Conservation (phyloP, 1,140 invertebrate genomes). For the Anastrepha ludens region DNA sequence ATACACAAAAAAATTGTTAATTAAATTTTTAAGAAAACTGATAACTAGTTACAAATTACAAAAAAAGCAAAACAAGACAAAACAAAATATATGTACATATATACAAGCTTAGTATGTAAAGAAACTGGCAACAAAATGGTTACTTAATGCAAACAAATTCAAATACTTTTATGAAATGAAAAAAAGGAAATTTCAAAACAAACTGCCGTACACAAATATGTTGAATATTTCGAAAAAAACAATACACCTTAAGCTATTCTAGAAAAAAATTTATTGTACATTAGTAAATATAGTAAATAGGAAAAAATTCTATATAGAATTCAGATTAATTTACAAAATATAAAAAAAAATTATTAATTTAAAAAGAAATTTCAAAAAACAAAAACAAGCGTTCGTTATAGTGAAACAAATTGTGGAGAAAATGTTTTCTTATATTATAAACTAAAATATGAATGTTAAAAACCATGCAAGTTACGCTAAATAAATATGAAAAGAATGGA, state of each 20-base stretch:
- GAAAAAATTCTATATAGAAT: slow-evolving; percentile 57
- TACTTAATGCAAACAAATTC: slow-evolving; percentile 56
- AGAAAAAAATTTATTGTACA: slow-evolving; percentile 63
- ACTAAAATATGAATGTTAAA: slow-evolving; percentile 44
- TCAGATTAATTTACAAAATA: slow-evolving; percentile 52
- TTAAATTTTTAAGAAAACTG: slow-evolving; percentile 71
- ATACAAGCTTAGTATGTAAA: slow-evolving; percentile 52
- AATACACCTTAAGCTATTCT: slow-evolving; percentile 53
- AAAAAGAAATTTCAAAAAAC: slow-evolving; percentile 53
- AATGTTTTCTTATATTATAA: slow-evolving; percentile 33
- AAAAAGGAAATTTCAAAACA: slow-evolving; percentile 63
- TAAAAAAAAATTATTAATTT: neutral
- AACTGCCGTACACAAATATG: slow-evolving; percentile 71
- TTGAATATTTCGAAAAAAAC: slow-evolving; percentile 54
- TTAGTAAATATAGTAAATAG: slow-evolving; percentile 61
- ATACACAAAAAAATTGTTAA: slow-evolving; percentile 67
- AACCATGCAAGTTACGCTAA: slow-evolving; percentile 60
- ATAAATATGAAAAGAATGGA: slow-evolving; percentile 4
- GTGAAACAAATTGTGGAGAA: slow-evolving; percentile 12
- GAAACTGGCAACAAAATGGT: slow-evolving; percentile 58
- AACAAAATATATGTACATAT: slow-evolving; percentile 50
- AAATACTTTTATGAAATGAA: slow-evolving; percentile 64
- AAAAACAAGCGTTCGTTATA: slow-evolving; percentile 55
- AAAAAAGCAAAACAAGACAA: slow-evolving; percentile 57
- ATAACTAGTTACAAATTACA: slow-evolving; percentile 57